Evolutionary conservation across 2,113 vertebrate species (phyloP), one percentile per base, ranked within the genome.

Genomic region (Tachuris rubrigastra): DNA sequence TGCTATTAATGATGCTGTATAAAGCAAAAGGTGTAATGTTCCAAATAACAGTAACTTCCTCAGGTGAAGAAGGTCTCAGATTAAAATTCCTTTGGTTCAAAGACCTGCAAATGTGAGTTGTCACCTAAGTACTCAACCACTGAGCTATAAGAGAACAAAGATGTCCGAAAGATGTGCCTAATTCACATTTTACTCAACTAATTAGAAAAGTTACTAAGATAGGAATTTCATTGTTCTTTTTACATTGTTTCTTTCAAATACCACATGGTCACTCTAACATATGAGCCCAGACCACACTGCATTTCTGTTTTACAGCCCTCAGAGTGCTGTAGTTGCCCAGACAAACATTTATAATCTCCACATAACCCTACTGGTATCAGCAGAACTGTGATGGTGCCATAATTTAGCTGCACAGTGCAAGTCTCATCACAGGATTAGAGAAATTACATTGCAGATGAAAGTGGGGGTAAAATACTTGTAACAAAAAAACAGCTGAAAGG

Each of bases 281-380:
- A 46, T 0, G 2, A 14, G 6, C 12, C 28, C 69, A 60, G 74
- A 46, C 9, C 21, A 50, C 4, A 2, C 8, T n/a, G 30, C 18
- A 25, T 60, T 86, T 86, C 87, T 80, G 19, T 78, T 21, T 83
- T 53, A n/a, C 15, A 53, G 56, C 25, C 52, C 47, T 50, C 16
- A 22, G 8, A 78, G 18, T 55, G 50, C 56, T 72, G 42, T 28
- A 39, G 44, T 56, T 6, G 7, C 14, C 44, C 53, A 44, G 41
- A 18, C 9, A 52, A 87, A 65, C 30, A 22, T 89, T 65, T 56
- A 8, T 37, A 42, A 50, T 47, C 35, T 65, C 33, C 42, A 78
- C 30, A 13, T 8, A 86, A 14, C 30, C 30, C 23, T 46, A 31
- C 39, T 12, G 31, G 33, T 55, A 47, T 42, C 81, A 84, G 65